Evolutionary conservation across 1,140 invertebrate genomes (phyloP).

Genomic region (Rhizoglyphus robini): DNA sequence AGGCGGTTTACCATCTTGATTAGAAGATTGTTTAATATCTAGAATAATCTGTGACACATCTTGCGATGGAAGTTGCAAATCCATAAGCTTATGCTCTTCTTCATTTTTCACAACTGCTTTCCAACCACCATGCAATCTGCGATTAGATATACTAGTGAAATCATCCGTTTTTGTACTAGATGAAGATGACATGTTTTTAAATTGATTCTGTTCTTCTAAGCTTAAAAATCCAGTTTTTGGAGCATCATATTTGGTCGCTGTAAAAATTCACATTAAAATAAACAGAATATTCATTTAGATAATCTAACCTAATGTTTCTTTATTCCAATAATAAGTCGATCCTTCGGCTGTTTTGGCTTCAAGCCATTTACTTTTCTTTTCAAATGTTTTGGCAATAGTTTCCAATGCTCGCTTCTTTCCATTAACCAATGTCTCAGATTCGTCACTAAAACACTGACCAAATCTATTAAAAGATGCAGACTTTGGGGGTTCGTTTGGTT

Average conservation of each 20-base stretch:
- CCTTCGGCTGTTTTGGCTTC: conserved; percentile 26
- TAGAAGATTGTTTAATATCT: neutral
- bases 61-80: conserved; percentile 18
- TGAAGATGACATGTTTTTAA: neutral
- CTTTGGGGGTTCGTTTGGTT: neutral
- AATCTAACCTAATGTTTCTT: conserved; percentile 24
- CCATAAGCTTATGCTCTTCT: neutral
- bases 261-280: neutral
- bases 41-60: neutral
- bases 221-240: conserved; percentile 17
- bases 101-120: conserved; percentile 3
- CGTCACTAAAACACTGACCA: conserved; percentile 19
- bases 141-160: neutral
- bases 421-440: neutral
- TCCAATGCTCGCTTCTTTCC: conserved; percentile 17
- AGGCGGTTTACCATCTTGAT: neutral
- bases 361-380: conserved; percentile 24
- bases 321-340: conserved; percentile 27
- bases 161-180: neutral
- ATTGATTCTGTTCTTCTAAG: conserved; percentile 16
- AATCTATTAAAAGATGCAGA: conserved; percentile 5
- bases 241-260: conserved; percentile 14
- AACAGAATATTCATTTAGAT: neutral
- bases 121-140: conserved; percentile 14
- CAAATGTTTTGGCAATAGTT: conserved; percentile 13